phyloP scores from a whole-genome alignment of 2,113 vertebrate species.

The Gulo gulo region DNA sequence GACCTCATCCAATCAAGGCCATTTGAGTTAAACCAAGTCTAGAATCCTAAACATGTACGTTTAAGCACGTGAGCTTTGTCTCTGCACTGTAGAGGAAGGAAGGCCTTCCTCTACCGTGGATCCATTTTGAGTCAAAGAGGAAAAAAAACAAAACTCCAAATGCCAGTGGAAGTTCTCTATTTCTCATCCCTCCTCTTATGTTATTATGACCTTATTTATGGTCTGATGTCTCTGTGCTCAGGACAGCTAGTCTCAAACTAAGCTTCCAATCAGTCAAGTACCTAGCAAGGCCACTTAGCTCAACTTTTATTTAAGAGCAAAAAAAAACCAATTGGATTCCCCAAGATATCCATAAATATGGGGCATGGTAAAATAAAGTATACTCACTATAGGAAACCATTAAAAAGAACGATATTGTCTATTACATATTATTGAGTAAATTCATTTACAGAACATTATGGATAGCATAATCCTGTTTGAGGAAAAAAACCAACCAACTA shows the following conservation, averaged over 20 bases:
- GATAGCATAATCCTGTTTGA: neutral
- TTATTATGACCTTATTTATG: conserved; percentile 51
- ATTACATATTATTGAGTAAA: neutral
- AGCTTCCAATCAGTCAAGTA: conserved; percentile 66
- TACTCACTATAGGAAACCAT: neutral
- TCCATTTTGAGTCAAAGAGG: neutral
- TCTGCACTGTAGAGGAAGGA: conserved; percentile 43
- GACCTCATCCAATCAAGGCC: conserved; percentile 83
- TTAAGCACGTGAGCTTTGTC: conserved; percentile 54
- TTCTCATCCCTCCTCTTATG: conserved; percentile 39
- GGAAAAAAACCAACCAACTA: neutral
- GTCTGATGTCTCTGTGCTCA: conserved; percentile 55
- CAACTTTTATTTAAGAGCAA: conserved; percentile 41
- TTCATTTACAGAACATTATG: neutral
- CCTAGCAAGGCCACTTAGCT: conserved; percentile 1
- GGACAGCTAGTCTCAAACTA: conserved; percentile 69
- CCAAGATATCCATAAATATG: neutral
- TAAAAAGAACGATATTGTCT: neutral
- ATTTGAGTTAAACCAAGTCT: conserved; percentile 78
- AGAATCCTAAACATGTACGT: conserved; percentile 76
- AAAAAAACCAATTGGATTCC: neutral
- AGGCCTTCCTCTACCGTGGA: conserved; percentile 12
- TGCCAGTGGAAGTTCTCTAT: neutral
- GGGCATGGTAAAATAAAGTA: neutral
- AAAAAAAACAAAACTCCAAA: neutral